Base-by-base conservation (phyloP, 2,113 vertebrate species). In the Hydrolagus affinis region DNA sequence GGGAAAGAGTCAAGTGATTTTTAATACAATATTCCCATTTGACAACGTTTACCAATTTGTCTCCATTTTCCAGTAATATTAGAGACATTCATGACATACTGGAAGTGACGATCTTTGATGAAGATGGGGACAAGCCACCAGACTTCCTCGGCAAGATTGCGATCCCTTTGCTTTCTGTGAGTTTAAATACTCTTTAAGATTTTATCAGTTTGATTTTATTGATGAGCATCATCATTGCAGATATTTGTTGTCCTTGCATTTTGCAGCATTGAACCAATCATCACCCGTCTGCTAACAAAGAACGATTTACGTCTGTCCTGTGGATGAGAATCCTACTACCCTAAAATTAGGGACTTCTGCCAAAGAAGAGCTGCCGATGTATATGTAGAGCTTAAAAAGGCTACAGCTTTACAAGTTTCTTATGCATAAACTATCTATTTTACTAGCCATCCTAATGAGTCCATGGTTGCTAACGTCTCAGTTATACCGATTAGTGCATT, bases 51-150 rank as follows among this genome's bases (percentile, higher is more conserved):
- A 19, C 62, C 66, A 32, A 83, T 66, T 44, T 68, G 62, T 9
- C 25, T 66, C 62, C 28, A 10, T 9, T 28, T 92, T 91, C n/a
- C 88, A 99, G 98, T 85, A 97, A 96, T 32, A 90, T 99, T 90
- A 98, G 96, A 90, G 98, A 99, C 88, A 95, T 99, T 87, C 95
- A 98, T 4, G 96, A 98, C 64, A 93, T 96, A 80, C 85, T 99
- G 15, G 94, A 96, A 90, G 91, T 99, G 88, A 98, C 95, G 25
- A 94, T 99, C 44, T 93, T 95, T 86, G 96, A 98, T 89, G 97
- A 99, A 91, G 97, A 97, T 88, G 95, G 95, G 90, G 98, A 99
- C 89, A 98, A 96, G 89, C 90, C 96, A 0, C 93, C 96, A 7
- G 95, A 94, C 87, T 94, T 98, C 90, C 93, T 99, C 88, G 98